Evolutionary conservation across 2,797 vertebrate genomes (phyloP).

Genomic region (Botia kubotai): DNA sequence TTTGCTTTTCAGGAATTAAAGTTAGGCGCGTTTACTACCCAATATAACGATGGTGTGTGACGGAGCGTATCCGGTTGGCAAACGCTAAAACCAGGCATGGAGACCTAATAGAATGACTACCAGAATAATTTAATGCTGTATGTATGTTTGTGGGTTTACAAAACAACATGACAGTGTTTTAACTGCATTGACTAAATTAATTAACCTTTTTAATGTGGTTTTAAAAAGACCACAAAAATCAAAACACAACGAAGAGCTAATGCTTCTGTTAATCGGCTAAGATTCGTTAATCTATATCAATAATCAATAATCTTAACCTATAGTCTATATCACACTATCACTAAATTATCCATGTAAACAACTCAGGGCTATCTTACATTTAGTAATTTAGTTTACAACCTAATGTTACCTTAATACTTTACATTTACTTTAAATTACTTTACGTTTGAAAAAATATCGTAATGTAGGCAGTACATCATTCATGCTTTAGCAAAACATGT

Average conservation of each 20-base stretch:
- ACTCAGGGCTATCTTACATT: too few species aligned
- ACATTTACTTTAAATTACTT: not conserved
- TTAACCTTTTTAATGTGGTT: too few species aligned
- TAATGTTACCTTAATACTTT: too few species aligned
- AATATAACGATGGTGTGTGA: constrained; percentile 25
- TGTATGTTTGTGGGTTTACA: not conserved
- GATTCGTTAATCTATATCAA: too few species aligned
- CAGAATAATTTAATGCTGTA: not conserved
- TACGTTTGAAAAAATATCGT: not conserved
- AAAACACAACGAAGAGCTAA: not conserved
- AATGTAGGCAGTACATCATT: not conserved
- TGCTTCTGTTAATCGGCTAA: not conserved
- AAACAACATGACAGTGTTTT: constrained; percentile 7
- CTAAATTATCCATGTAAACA: too few species aligned
- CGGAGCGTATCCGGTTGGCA: constrained; percentile 26
- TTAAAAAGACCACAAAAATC: too few species aligned
- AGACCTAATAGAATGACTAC: not conserved
- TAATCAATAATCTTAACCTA: too few species aligned
- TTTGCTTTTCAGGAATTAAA: constrained; percentile 9
- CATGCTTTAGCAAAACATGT: not conserved
- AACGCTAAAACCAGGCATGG: constrained; percentile 40
- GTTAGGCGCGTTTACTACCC: not conserved
- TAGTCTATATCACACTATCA: too few species aligned
- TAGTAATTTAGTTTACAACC: too few species aligned
- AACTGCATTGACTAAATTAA: not conserved